Evolutionary conservation across 2,888 invertebrate species (phyloP), one percentile per base, ranked within the genome.

Genomic region (Aplocera efformata): DNA sequence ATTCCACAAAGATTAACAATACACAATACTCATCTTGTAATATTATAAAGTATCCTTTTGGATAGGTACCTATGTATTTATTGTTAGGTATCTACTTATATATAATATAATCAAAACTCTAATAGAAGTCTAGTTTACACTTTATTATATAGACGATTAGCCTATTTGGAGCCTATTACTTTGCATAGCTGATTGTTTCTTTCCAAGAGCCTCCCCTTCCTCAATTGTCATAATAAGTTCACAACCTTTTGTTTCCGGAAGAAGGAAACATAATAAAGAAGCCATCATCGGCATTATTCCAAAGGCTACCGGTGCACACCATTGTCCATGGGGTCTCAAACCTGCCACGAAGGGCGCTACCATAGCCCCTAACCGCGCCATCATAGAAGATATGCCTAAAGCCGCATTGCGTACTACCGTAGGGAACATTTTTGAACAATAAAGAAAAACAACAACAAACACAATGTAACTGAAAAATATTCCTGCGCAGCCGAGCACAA

Each of bases 391-490:
- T 7, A 94, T 89, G 3, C 97, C 97, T 54, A 97, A 90, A 0
- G 95, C 96, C 33, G 94, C 92, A 64, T 96, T 96, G 6, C 97
- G 90, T 1, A 96, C 92, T 6, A 95, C 93, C 0, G 97, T 97
- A 0, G 97, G 97, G 67, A 96, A 96, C 52, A 96, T 82, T 79
- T 97, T 97, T 0, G 94, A 93, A 7, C 93, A 92, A 75, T 94
- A 96, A 20, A 96, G 89, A 69, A 96, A 97, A 6, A 93, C 91
- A 1, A 94, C 92, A 1, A 95, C 92, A 66, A 96, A 96, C 3
- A 92, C 91, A 11, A 94, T 90, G 0, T 94, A 94, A 59, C 94
- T 92, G 7, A 94, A 94, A 38, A 95, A 91, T 58, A 95, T 93
- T 2, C 94, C 94, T 21, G 92, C 57, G 48, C 93, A 91, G 10